Base-by-base conservation (phyloP, 2,113 vertebrate genomes). In the Mobula hypostoma region DNA sequence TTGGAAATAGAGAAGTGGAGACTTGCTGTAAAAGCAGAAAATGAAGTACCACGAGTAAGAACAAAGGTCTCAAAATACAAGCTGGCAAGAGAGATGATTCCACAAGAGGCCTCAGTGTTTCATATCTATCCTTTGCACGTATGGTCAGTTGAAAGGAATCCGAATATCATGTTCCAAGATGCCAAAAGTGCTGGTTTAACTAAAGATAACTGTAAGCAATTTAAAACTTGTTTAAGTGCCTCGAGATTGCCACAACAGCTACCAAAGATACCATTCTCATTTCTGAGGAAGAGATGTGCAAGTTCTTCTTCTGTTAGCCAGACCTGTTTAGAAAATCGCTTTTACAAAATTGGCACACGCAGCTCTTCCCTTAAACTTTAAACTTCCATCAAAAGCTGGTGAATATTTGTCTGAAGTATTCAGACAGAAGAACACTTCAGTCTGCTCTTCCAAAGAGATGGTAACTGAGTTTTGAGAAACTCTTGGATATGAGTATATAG, bases 1-100 rank as follows among this genome's bases (percentile, higher is more conserved):
- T 29, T 92, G 88, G 88, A 91, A 36, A 91, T 91, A 92, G 63
- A 92, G n/a, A 70, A 72, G n/a, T 92, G 88, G 88, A 70, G 66
- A 92, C 88, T 70, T 7, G 36, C 88, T 68, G 66, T 92, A 24
- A 40, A 70, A 21, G 12, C 88, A 92, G 88, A 70, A 21, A 70
- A 70, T 40, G 88, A 92, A 40, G 32, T 40, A 63, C 63, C 63
- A 27, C 66, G 21, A 66, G 68, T 92, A 17, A 92, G 36, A 72
- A 92, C 29, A 70, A 92, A 70, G 70, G 66, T 70, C n/a, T 32
- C 88, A 40, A 92, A 92, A 36, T 92, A 92, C 66, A 92, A 92
- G 40, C 61, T 92, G 63, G 88, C 66, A 68, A 68, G 88, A 70
- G 88, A 92, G 19, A n/a, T 92, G 88, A 70, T 92, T 66, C 66